Base-by-base conservation (phyloP, 2,797 vertebrate genomes). In the Anas bernieri region DNA sequence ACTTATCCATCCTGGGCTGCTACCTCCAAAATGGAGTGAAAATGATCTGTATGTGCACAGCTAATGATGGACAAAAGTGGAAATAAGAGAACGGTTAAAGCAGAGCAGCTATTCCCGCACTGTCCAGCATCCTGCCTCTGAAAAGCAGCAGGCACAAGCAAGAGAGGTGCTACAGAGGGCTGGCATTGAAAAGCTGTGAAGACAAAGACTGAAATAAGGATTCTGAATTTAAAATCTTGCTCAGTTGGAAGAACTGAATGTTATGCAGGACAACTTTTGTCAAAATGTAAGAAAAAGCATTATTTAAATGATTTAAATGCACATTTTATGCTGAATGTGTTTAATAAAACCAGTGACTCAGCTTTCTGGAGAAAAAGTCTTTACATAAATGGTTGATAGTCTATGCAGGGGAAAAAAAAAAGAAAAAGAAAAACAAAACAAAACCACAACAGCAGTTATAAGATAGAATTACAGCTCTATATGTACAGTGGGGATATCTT, bases 321-420 rank as follows among this genome's bases (percentile, higher is more conserved):
- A 23, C 2, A 1, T 7, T 67, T 86, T 76, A 9, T 76, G 59
- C n/a, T 39, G n/a, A 82, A 84, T 70, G 11, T 13, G 4, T 76
- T 90, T 55, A 62, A 69, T 78, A 16, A n/a, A 90, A 70, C 18
- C 39, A 22, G 21, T 16, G 20, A 94, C 55, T 84, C 54, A 43
- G 20, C 22, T 92, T 83, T 86, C 50, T 84, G 28, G 14, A 83
- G 37, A 28, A 77, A 76, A 83, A 81, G 1, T 39, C 41, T 64
- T 45, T 62, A 61, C 21, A 86, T 1, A 4, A 68, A 68, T 45
- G 1, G 5, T 15, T 75, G 20, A n/a, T 61, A 70, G 61, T 63
- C 4, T 26, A 23, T 86, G n/a, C 14, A 82, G 17, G 6, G 2
- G 21, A 5, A 6, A 5, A 6, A 37, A 37, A 68, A 72, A n/a